Evolutionary conservation across 2,113 vertebrate genomes (phyloP).

Genomic region (Phylloscopus whistleri): DNA sequence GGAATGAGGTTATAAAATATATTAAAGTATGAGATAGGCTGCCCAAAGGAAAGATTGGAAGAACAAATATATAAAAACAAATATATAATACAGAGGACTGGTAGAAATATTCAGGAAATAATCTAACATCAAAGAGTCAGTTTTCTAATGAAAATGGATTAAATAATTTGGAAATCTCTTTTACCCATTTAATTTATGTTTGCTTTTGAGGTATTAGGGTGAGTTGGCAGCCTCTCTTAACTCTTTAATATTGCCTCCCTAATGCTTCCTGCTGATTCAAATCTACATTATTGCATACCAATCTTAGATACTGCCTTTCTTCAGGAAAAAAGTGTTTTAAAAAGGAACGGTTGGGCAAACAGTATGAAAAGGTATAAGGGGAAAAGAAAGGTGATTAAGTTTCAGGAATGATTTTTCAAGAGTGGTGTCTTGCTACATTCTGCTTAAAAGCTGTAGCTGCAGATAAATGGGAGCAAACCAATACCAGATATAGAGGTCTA

Average conservation of each 20-base stretch:
- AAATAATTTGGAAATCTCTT: conserved; percentile 13
- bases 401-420: neutral
- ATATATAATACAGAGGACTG: neutral
- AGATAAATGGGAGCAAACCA: neutral
- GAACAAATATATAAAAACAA: neutral
- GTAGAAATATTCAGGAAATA: conserved; percentile 19
- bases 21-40: neutral
- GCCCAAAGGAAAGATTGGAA: neutral
- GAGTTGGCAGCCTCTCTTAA: conserved; percentile 16
- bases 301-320: neutral
- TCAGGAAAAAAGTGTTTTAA: neutral
- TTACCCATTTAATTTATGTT: conserved; percentile 17
- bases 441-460: neutral
- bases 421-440: neutral
- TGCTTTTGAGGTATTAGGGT: conserved; percentile 12
- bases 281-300: neutral
- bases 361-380: neutral
- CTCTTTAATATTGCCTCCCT: neutral
- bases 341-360: neutral
- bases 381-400: neutral
- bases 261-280: neutral
- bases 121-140: neutral
- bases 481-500: neutral
- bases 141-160: conserved; percentile 17
- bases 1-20: conserved; percentile 7